phyloP scores from a whole-genome alignment of 2,113 vertebrate species.

The Desmodus rotundus region DNA sequence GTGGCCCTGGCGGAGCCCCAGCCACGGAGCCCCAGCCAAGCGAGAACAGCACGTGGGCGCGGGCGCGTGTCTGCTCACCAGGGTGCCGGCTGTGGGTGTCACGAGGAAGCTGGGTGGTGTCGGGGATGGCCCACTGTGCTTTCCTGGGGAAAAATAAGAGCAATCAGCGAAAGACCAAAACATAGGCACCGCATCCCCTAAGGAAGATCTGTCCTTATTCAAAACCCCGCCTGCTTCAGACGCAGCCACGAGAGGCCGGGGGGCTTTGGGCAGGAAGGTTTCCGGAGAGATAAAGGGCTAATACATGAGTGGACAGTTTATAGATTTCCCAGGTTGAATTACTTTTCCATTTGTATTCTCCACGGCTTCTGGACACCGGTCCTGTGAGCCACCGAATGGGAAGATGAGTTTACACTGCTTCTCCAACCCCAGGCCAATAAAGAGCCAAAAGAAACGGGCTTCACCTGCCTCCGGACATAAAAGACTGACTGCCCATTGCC shows the following conservation, averaged over 20 bases:
- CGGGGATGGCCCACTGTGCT: conserved; percentile 66
- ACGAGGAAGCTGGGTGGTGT: not conserved
- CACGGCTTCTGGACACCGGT: not conserved
- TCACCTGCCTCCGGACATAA: fast-evolving
- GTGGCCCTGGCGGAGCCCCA: fast-evolving
- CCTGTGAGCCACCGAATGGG: not conserved
- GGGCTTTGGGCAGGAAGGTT: not conserved
- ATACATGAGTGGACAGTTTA: not conserved
- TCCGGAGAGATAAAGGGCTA: not conserved
- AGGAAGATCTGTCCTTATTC: not conserved
- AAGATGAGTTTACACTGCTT: not conserved
- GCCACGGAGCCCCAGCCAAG: not conserved
- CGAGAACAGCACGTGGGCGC: no score
- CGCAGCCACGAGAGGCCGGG: not conserved
- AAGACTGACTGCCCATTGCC: fast-evolving
- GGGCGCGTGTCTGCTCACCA: conserved; percentile 66
- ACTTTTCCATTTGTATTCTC: not conserved
- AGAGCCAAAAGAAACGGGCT: not conserved
- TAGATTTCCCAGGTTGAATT: not conserved
- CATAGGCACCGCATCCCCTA: fast-evolving
- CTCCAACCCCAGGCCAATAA: not conserved
- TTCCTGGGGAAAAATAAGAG: conserved; percentile 60
- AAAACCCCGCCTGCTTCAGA: not conserved
- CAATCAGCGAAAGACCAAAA: fast-evolving
- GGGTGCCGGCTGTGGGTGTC: conserved; percentile 33